Conservation (phyloP, 2,797 vertebrate genomes). For the Notoglanidium macrostoma region DNA sequence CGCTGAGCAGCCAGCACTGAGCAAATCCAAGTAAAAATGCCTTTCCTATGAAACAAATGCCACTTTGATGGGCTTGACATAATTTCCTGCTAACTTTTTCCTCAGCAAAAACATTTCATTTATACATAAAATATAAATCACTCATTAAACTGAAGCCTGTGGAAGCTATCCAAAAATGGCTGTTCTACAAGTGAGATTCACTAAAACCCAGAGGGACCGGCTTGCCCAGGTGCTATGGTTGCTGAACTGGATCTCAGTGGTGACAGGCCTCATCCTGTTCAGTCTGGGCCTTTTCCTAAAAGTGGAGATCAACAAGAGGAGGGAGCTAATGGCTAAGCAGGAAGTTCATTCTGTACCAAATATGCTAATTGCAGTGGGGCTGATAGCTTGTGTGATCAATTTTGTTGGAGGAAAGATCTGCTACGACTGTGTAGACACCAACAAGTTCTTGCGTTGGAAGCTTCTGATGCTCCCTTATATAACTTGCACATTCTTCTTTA, state of each 20-base stretch:
- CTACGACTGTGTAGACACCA: constrained; percentile 87
- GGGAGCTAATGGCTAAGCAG: constrained; percentile 84
- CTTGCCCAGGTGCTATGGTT: constrained; percentile 92
- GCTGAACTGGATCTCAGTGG: constrained; percentile 90
- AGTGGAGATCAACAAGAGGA: constrained; percentile 86
- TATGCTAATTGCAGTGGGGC: constrained; percentile 86
- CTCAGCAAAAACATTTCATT: not conserved
- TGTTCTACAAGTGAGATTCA: constrained; percentile 86
- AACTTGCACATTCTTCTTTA: constrained; percentile 88
- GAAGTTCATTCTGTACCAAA: constrained; percentile 85
- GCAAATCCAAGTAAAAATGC: not conserved
- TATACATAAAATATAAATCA: not conserved
- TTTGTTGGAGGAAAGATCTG: constrained; percentile 92
- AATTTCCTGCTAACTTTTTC: not conserved
- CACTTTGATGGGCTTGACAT: not conserved
- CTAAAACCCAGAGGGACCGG: constrained; percentile 85
- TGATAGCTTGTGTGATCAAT: constrained; percentile 88
- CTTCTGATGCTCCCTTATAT: constrained; percentile 90
- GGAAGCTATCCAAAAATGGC: constrained; percentile 77
- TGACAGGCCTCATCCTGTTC: constrained; percentile 84
- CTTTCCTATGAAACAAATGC: not conserved
- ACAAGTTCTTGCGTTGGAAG: constrained; percentile 89
- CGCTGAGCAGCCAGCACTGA: not conserved
- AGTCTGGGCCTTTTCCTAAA: constrained; percentile 88
- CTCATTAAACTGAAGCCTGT: constrained; percentile 23